Conservation (phyloP, 2,888 invertebrate species). For the Eurytoma adleriae region DNA sequence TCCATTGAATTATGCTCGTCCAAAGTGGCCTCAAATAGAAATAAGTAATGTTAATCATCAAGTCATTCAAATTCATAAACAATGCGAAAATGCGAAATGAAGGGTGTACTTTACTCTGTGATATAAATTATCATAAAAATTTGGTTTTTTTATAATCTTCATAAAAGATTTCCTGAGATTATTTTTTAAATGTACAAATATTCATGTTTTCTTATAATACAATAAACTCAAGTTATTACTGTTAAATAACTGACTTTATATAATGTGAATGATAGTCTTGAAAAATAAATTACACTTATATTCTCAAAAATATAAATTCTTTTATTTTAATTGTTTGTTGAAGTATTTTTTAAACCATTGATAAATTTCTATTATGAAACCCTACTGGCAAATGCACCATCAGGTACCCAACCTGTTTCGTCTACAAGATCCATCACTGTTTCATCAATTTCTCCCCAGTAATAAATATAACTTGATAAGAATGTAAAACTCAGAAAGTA, state of each 20-base stretch:
- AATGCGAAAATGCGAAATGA: no score
- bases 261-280: not conserved
- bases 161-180: no score
- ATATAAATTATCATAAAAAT: no score
- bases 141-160: no score
- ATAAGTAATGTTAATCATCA: no score
- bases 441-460: constrained; percentile 62
- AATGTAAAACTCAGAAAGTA: constrained; percentile 59
- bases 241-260: constrained; percentile 15
- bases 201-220: no score
- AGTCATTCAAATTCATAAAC: no score
- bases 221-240: no score
- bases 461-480: constrained; percentile 66
- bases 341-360: not conserved
- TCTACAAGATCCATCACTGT: constrained; percentile 62
- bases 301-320: constrained; percentile 1
- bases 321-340: constrained; percentile 14
- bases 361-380: not conserved
- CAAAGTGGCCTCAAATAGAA: no score
- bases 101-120: no score
- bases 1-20: no score
- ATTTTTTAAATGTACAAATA: no score
- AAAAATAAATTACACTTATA: constrained; percentile 18
- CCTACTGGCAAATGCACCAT: constrained; percentile 62
- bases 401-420: constrained; percentile 68